phyloP scores from a whole-genome alignment of 2,888 invertebrate species.

The Drosophila diplacantha region DNA sequence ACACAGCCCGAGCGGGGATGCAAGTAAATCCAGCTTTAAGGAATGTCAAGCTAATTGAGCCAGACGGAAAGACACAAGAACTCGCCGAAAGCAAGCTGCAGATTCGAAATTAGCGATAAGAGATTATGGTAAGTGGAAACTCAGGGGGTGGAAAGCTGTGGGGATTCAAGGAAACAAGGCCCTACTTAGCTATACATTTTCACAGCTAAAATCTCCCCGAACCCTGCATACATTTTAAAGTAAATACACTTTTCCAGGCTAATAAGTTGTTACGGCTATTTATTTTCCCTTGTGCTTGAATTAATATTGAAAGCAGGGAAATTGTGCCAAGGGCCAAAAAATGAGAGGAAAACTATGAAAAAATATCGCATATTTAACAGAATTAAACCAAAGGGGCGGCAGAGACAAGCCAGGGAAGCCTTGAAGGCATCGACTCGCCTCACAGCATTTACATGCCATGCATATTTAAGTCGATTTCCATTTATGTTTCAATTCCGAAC shows the following conservation, averaged over 20 bases:
- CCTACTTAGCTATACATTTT: no score
- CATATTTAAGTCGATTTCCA: conserved; percentile 67
- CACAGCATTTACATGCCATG: conserved; percentile 56
- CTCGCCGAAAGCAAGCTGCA: conserved; percentile 15
- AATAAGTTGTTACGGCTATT: neutral
- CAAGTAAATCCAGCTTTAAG: conserved; percentile 23
- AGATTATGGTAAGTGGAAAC: neutral
- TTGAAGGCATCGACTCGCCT: conserved; percentile 27
- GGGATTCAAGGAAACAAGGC: no score
- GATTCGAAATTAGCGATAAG: neutral
- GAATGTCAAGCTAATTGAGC: conserved; percentile 21
- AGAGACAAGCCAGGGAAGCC: conserved; percentile 9
- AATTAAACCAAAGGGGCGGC: neutral
- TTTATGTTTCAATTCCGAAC: conserved; percentile 57
- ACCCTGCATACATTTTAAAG: no score
- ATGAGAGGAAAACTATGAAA: conserved; percentile 36
- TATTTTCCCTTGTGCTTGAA: neutral
- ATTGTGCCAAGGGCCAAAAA: conserved; percentile 7
- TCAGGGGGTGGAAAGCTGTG: neutral
- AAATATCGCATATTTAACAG: conserved; percentile 29
- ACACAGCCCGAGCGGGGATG: conserved; percentile 15
- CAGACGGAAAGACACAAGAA: neutral
- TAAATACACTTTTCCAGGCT: no score
- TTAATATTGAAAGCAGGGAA: neutral
- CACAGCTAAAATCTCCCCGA: no score